Conservation (phyloP, 2,113 vertebrate species). For the Nettapus auritus region DNA sequence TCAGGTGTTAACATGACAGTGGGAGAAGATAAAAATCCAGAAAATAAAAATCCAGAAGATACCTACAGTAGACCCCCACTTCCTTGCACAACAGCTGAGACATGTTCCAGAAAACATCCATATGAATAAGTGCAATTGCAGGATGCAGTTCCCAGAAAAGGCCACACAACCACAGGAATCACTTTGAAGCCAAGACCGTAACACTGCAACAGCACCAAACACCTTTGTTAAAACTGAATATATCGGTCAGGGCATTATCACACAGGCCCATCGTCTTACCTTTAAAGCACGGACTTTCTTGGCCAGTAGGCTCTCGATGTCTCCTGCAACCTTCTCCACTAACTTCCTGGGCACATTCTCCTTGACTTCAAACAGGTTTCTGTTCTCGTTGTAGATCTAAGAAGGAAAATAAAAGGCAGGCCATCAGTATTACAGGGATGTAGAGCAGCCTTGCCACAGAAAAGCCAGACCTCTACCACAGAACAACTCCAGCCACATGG, state of each 20-base stretch:
- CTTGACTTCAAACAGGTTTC: slow-evolving; percentile 94
- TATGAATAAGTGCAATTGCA: neutral
- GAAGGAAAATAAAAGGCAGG: slow-evolving; percentile 54
- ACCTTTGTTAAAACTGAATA: neutral
- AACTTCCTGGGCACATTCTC: slow-evolving; percentile 92
- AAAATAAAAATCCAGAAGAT: neutral
- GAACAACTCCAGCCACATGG: neutral
- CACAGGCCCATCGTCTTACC: slow-evolving; percentile 79
- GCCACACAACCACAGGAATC: neutral
- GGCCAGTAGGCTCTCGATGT: slow-evolving; percentile 94
- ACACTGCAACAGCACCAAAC: neutral
- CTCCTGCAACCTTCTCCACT: slow-evolving; percentile 93
- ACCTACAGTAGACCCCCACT: neutral
- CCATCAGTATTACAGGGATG: neutral
- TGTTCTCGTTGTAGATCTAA: slow-evolving; percentile 96
- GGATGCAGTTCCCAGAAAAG: neutral
- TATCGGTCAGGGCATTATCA: neutral
- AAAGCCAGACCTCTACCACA: neutral
- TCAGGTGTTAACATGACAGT: rapidly evolving
- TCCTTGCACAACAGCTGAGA: neutral
- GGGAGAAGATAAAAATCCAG: neutral
- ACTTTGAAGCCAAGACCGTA: neutral
- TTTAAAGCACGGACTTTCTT: slow-evolving; percentile 96
- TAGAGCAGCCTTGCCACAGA: neutral
- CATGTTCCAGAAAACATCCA: neutral